Evolutionary conservation across 2,888 invertebrate species (phyloP), one percentile per base, ranked within the genome.

Genomic region (Drosophila cognata): DNA sequence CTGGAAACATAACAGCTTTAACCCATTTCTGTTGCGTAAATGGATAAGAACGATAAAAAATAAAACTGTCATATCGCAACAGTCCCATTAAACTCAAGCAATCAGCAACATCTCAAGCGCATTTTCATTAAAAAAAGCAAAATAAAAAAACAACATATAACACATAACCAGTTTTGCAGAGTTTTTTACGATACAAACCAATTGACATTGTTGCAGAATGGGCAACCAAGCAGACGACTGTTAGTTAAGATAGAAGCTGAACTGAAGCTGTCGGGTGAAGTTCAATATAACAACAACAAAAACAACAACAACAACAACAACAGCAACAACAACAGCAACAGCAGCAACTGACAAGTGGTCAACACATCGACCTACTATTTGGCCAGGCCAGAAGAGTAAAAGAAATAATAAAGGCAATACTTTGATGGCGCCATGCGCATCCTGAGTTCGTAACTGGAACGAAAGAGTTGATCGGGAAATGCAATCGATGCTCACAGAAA

Each of bases 401-500:
- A 38, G 6, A 35, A 6, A 60, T 55, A 73, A 70, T 76, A 73
- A 79, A 65, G 29, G 61, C 69, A 67, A 64, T 69, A 65, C 55
- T 74, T 74, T 71, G 75, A 74, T 78, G 80, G 82, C 73, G 82
- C 83, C 88, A 71, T 64, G 73, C 70, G 67, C 81, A 76, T 70
- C 72, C 77, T 77, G 62, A 31, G 64, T 25, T 62, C 41, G 67
- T 62, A 71, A 77, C 71, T 74, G 64, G 71, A 81, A 74, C 80
- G 74, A 82, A 73, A 72, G 80, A 75, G 70, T 73, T 71, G 78
- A 46, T 71, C 68, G 72, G 76, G 71, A 84, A 81, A 81, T 73
- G 67, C 62, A 68, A 69, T 31, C 29, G 41, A 29, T 36, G 64
- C 41, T 55, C 51, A 58, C 56, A 64, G 57, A 67, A 66, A 65